Conservation (phyloP, 1,140 invertebrate genomes). For the Galleria mellonella region DNA sequence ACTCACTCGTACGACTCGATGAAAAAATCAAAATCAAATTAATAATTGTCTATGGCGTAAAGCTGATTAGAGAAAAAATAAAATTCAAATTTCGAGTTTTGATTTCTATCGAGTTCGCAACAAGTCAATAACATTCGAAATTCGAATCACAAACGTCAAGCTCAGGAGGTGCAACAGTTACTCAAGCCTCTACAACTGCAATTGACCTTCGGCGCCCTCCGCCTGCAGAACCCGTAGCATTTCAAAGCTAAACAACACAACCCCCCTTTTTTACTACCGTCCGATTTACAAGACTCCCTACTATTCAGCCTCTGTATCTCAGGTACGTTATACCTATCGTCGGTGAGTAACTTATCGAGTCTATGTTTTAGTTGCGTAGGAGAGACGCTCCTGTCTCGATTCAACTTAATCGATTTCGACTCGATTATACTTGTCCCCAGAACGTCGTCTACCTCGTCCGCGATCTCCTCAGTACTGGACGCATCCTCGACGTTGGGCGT, state of each 20-base stretch:
- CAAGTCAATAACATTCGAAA: too few relatives aligned
- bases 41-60: too few relatives aligned
- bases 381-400: slow-evolving; percentile 72
- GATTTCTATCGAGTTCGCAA: too few relatives aligned
- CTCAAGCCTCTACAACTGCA: slow-evolving; percentile 46
- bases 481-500: slow-evolving; percentile 77
- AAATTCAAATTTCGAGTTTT: too few relatives aligned
- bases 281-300: slow-evolving; percentile 53
- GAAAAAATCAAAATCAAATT: too few relatives aligned
- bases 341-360: slow-evolving; percentile 44
- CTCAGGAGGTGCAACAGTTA: slow-evolving; percentile 49
- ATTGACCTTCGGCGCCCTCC: slow-evolving; percentile 37
- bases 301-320: slow-evolving; percentile 48
- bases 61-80: too few relatives aligned
- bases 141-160: not conserved
- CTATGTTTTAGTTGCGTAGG: slow-evolving; percentile 73
- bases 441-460: slow-evolving; percentile 31
- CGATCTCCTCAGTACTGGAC: slow-evolving; percentile 40
- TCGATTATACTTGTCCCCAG: slow-evolving; percentile 17
- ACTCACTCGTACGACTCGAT: too few relatives aligned
- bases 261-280: slow-evolving; percentile 38
- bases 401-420: slow-evolving; percentile 27
- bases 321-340: slow-evolving; percentile 24
- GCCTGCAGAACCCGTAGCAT: slow-evolving; percentile 59
- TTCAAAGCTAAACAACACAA: slow-evolving; percentile 57